phyloP scores from a whole-genome alignment of 2,888 invertebrate species.

The Microchrysa polita region DNA sequence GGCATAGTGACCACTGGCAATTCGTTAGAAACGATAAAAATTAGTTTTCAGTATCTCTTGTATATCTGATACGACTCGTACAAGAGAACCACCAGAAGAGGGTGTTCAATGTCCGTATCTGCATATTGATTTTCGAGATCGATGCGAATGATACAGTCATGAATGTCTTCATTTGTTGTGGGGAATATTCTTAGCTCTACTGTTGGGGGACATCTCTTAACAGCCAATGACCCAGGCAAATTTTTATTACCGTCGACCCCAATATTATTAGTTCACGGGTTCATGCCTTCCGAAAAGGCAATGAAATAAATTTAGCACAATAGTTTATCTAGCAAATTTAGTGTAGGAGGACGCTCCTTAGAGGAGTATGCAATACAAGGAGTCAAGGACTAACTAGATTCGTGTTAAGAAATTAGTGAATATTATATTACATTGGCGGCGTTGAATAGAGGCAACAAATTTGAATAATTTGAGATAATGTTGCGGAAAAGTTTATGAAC shows the following conservation, averaged over 20 bases:
- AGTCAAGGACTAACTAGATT: too few species aligned
- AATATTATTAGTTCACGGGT: conserved; percentile 28
- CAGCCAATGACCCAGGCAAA: conserved; percentile 23
- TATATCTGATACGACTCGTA: too few species aligned
- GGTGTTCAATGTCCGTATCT: conserved; percentile 4
- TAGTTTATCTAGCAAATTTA: neutral
- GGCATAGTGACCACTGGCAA: neutral
- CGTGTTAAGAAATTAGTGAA: too few species aligned
- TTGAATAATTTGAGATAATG: too few species aligned
- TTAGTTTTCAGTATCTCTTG: conserved; percentile 1
- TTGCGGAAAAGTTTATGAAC: too few species aligned
- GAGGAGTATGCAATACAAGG: too few species aligned
- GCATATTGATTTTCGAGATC: conserved; percentile 18
- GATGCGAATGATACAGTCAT: neutral
- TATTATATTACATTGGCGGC: too few species aligned
- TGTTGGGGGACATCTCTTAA: too few species aligned
- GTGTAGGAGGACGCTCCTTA: neutral
- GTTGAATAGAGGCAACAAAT: too few species aligned
- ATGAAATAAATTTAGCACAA: neutral
- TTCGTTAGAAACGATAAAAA: conserved; percentile 5
- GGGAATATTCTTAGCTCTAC: neutral
- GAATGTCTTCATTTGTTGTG: too few species aligned
- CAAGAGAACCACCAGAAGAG: too few species aligned
- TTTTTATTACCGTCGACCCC: conserved; percentile 21
- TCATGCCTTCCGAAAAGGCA: conserved; percentile 10